These are phyloP conservation scores for Drosophila parvula DNA, from an alignment of 1,140 invertebrate species.

Conservation along the genomic window DNA sequence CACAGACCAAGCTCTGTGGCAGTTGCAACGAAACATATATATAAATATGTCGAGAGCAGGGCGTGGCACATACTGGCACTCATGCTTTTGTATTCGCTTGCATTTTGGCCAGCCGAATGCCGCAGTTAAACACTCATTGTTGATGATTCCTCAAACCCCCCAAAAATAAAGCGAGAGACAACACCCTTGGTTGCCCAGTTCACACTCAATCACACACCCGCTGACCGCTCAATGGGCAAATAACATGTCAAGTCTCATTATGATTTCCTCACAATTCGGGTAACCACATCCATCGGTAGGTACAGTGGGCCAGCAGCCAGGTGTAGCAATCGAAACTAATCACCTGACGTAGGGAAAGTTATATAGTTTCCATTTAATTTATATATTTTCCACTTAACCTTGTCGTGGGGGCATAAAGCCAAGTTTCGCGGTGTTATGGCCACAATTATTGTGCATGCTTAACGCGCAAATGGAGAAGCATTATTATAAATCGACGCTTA, in stretches of 20 bases:
- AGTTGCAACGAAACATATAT: slow-evolving; percentile 20
- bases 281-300: slow-evolving; percentile 33
- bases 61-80: slow-evolving; percentile 36
- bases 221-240: slow-evolving; percentile 73
- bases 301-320: slow-evolving; percentile 14
- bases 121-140: slow-evolving; percentile 36
- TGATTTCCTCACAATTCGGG: slow-evolving; percentile 61
- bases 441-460: slow-evolving; percentile 26
- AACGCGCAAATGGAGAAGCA: slow-evolving; percentile 15
- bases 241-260: slow-evolving; percentile 84
- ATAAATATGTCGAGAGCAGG: slow-evolving; percentile 7
- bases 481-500: slow-evolving; percentile 33
- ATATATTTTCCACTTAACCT: neutral
- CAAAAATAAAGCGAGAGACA: slow-evolving; percentile 10
- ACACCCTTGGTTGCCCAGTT: slow-evolving; percentile 13
- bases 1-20: slow-evolving; percentile 35
- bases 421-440: slow-evolving; percentile 1
- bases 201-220: slow-evolving; percentile 55
- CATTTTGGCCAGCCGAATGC: slow-evolving; percentile 15
- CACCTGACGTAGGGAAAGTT: neutral
- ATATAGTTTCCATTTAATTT: neutral
- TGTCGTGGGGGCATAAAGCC: neutral
- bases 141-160: slow-evolving; percentile 12
- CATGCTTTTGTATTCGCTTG: neutral
- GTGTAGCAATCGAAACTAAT: neutral